Percentiles rank a stretch among this genome's conserved stretches.
Evolutionary conservation across 1,140 invertebrate species (phyloP).

Genomic region (Saxidomus purpurata): DNA sequence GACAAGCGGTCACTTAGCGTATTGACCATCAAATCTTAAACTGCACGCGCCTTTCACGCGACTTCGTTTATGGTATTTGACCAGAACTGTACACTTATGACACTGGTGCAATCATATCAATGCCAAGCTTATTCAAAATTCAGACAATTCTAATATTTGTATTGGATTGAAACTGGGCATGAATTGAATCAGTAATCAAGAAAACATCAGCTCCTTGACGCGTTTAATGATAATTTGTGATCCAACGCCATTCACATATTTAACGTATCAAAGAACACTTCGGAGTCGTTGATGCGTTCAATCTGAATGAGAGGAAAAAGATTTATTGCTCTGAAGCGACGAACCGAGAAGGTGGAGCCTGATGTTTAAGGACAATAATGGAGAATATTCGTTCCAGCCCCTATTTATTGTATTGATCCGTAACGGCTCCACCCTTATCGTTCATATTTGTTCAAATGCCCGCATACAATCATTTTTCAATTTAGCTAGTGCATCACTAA

Average conservation of each 20-base stretch:
- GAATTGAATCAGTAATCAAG: constrained; percentile 47
- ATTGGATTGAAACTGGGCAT: constrained; percentile 10
- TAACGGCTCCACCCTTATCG: constrained; percentile 39
- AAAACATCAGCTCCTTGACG: constrained; percentile 51
- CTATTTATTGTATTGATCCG: constrained; percentile 40
- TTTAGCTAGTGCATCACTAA: constrained; percentile 42
- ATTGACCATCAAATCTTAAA: constrained; percentile 24
- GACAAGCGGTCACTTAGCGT: constrained; percentile 42
- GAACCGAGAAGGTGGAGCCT: constrained; percentile 39
- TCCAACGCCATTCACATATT: constrained; percentile 60
- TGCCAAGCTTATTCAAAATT: constrained; percentile 43
- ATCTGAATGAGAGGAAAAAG: constrained; percentile 48
- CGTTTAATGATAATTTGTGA: constrained; percentile 46
- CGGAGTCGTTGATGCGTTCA: constrained; percentile 28
- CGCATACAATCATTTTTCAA: constrained; percentile 63
- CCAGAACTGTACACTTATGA: constrained; percentile 44
- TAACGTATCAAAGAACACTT: constrained; percentile 60
- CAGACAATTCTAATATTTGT: constrained; percentile 28
- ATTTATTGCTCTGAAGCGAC: constrained; percentile 44
- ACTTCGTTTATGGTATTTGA: background rate
- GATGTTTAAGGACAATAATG: constrained; percentile 3
- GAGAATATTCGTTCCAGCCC: constrained; percentile 40
- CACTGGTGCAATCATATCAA: constrained; percentile 47
- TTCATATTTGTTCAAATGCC: constrained; percentile 45
- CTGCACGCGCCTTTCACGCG: constrained; percentile 38